These are phyloP conservation scores for Myiopsitta monachus DNA, from an alignment of 2,113 vertebrate genomes.

Conservation along the genomic window DNA sequence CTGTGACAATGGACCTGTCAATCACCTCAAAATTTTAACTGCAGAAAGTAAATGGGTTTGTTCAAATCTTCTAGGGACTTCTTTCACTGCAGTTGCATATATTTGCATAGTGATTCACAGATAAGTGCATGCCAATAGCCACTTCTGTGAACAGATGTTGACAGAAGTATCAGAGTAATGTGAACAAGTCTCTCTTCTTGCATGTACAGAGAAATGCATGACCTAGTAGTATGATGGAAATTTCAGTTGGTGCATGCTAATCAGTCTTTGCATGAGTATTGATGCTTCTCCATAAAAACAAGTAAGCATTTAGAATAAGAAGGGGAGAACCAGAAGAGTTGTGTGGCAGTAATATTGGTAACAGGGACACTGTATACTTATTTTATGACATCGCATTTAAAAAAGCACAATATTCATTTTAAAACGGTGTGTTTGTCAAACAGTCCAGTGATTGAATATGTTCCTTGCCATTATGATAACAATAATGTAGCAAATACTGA, in stretches of 20 bases:
- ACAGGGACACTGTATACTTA: neutral
- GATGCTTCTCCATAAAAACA: neutral
- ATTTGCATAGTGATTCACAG: conserved; percentile 58
- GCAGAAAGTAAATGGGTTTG: conserved; percentile 19
- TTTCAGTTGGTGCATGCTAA: neutral
- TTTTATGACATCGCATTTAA: neutral
- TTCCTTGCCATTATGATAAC: neutral
- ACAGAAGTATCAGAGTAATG: neutral
- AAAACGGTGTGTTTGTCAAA: conserved; percentile 30
- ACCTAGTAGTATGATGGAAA: neutral
- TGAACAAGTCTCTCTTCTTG: neutral
- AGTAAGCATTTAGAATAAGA: neutral
- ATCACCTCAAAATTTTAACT: conserved; percentile 12
- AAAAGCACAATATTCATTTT: neutral
- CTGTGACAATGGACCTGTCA: conserved; percentile 40
- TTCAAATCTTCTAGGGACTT: conserved; percentile 23
- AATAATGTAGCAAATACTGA: conserved; percentile 25
- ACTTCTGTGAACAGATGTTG: conserved; percentile 57
- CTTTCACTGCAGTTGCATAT: conserved; percentile 8
- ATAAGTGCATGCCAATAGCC: conserved; percentile 44
- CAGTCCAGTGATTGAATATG: neutral
- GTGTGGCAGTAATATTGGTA: neutral
- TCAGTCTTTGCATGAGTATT: neutral
- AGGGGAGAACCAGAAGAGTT: neutral
- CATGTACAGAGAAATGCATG: conserved; percentile 38